phyloP scores from a whole-genome alignment of 1,140 invertebrate species.

The Drosophila biarmipes region DNA sequence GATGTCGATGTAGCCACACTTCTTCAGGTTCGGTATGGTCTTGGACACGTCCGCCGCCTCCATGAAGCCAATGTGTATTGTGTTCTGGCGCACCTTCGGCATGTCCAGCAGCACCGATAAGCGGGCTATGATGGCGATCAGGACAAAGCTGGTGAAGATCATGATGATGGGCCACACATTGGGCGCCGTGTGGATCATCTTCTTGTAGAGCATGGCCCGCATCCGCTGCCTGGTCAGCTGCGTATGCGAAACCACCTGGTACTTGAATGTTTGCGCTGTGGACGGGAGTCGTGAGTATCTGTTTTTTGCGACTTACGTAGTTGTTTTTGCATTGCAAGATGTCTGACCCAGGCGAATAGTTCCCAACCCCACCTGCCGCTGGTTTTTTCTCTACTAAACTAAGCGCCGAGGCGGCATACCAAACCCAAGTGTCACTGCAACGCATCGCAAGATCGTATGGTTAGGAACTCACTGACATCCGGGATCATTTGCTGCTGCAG shows the following conservation, averaged over 20 bases:
- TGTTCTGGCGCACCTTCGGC: constrained; percentile 20
- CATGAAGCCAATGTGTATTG: constrained; percentile 43
- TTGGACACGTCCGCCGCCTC: not conserved
- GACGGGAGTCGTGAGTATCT: not conserved
- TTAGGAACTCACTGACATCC: constrained; percentile 66
- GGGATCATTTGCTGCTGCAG: constrained; percentile 61
- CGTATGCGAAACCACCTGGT: constrained; percentile 55
- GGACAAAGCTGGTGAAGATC: constrained; percentile 55
- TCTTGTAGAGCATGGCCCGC: constrained; percentile 73
- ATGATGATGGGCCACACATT: constrained; percentile 71
- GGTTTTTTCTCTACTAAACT: no score
- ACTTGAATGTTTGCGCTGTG: constrained; percentile 68
- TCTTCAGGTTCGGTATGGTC: constrained; percentile 39
- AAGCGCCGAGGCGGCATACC: no score
- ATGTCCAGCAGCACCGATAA: constrained; percentile 44
- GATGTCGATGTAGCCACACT: constrained; percentile 59
- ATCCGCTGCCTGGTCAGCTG: constrained; percentile 51
- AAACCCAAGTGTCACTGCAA: not conserved
- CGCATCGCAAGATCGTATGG: not conserved
- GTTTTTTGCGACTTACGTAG: not conserved
- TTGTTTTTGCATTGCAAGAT: no score
- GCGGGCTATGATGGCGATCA: constrained; percentile 56
- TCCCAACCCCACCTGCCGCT: not conserved
- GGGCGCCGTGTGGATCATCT: constrained; percentile 69
- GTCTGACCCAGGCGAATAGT: no score